A percentile compares a stretch with the other conserved stretches of the same genome.
Conservation (phyloP, 2,888 invertebrate species). For the Leucophora obtusa region DNA sequence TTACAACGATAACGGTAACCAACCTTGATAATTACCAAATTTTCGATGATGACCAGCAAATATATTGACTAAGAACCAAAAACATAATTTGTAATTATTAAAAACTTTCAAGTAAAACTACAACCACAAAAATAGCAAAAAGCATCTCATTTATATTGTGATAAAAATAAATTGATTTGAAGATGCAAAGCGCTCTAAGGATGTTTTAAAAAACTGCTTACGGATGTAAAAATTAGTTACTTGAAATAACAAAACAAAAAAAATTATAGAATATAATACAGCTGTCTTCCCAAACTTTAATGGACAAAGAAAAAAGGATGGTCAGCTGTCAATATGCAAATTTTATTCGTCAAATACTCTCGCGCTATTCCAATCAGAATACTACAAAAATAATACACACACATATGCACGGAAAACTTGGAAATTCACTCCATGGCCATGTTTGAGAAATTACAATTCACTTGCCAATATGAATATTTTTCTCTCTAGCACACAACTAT, state of each 20-base stretch:
- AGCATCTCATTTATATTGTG: background rate
- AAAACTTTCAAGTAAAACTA: slow-evolving; percentile 15
- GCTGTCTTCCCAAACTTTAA: background rate
- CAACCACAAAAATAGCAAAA: slow-evolving; percentile 22
- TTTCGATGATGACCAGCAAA: slow-evolving; percentile 12
- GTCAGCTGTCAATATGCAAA: slow-evolving; percentile 19
- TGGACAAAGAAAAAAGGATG: slow-evolving; percentile 14
- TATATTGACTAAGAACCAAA: slow-evolving; percentile 13
- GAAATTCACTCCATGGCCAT: background rate
- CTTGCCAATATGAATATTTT: slow-evolving; percentile 45
- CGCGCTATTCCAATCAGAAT: background rate
- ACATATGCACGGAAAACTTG: background rate
- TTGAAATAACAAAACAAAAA: background rate
- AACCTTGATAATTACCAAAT: slow-evolving; percentile 24
- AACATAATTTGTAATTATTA: slow-evolving; percentile 17
- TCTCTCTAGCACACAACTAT: slow-evolving; percentile 19
- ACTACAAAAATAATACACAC: background rate
- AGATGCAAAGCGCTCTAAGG: no score
- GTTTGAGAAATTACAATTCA: background rate
- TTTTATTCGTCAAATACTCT: background rate
- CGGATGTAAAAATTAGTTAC: no score
- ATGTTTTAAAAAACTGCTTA: no score
- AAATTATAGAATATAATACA: background rate
- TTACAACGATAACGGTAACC: no score
- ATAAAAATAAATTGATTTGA: no score